A percentile compares a stretch with the other conserved stretches of the same genome.
Conservation (phyloP, 1,140 invertebrate species). For the Lordiphosa collinella region DNA sequence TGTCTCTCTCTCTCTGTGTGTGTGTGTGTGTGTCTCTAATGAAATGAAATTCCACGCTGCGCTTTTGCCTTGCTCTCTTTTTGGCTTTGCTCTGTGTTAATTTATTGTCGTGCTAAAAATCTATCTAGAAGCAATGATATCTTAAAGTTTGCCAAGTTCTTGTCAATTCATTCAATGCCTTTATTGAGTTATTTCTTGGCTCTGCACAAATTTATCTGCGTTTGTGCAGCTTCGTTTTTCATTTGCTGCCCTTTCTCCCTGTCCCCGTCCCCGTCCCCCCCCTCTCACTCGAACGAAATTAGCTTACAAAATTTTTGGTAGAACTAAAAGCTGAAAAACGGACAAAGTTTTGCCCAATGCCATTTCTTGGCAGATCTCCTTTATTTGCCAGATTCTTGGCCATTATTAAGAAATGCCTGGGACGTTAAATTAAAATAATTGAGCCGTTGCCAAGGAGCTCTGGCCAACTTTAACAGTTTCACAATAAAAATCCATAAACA, state of each 20-base stretch:
- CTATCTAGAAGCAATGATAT: conserved; percentile 46
- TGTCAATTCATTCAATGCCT: conserved; percentile 57
- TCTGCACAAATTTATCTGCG: conserved; percentile 37
- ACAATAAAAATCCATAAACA: conserved; percentile 1
- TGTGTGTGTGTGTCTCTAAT: conserved; percentile 5
- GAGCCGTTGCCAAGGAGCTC: conserved; percentile 31
- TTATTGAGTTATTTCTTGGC: conserved; percentile 65
- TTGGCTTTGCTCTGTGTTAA: conserved; percentile 29
- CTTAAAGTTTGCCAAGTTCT: conserved; percentile 65
- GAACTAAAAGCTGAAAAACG: conserved; percentile 24
- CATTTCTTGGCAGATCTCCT: conserved; percentile 26
- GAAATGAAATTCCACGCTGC: conserved; percentile 53
- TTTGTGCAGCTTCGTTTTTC: conserved; percentile 25
- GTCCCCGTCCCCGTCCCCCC: background rate
- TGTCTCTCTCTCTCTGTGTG: background rate
- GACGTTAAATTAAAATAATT: conserved; percentile 48
- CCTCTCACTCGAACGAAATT: conserved; percentile 33
- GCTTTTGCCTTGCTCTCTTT: conserved; percentile 22
- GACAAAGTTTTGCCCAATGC: conserved; percentile 28
- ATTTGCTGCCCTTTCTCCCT: conserved; percentile 7
- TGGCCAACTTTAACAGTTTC: conserved; percentile 14
- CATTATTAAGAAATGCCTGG: conserved; percentile 46
- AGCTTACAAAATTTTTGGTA: conserved; percentile 35
- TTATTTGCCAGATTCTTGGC: conserved; percentile 33
- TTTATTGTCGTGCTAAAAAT: conserved; percentile 49